Evolutionary conservation across 2,888 invertebrate species (phyloP), one percentile per base, ranked within the genome.

Genomic region (Sphecodes monilicornis): DNA sequence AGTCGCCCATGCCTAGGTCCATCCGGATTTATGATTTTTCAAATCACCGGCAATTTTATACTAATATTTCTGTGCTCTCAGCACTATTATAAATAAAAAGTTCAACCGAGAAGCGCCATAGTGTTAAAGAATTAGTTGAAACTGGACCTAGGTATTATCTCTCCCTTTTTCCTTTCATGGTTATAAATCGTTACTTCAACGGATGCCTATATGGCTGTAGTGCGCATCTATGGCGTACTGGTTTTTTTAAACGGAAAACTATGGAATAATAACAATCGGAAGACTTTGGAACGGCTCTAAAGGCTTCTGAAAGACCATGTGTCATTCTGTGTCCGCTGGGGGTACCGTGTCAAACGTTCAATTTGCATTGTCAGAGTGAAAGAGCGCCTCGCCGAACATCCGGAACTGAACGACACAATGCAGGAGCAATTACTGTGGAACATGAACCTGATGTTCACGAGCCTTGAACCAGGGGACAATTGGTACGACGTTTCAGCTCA

Each of bases 401-500:
- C 90, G 16, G 90, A 88, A 41, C 76, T 92, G 22, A 80, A 84
- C 39, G 69, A 78, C 0, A 69, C 70, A 3, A 43, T 86, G 22
- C 72, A 84, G n/a, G 78, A 90, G 0, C 76, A 84, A 66, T 43
- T 91, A 13, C 26, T 86, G n/a, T 82, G 85, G 73, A 66, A 78
- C 13, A 80, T 82, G 0, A 77, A 88, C 70, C 16, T 86, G 22
- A 8, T 76, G 29, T 50, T 80, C n/a, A 90, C 82, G 60, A 29
- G 80, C 16, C 5, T 32, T 0, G 86, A 90, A 11, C 82, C 90
- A n/a, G 86, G 90, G 0, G 90, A 92, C 54, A 46, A n/a, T 68
- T 92, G 91, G 92, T 82, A 84, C 46, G 80, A 91, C n/a, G 50
- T 91, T 41, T 74, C 92, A 1, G 29, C 43, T 0, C 60, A 46